These are phyloP conservation scores for Bufo gargarizans DNA, from an alignment of 2,113 vertebrate genomes.

Conservation along the genomic window DNA sequence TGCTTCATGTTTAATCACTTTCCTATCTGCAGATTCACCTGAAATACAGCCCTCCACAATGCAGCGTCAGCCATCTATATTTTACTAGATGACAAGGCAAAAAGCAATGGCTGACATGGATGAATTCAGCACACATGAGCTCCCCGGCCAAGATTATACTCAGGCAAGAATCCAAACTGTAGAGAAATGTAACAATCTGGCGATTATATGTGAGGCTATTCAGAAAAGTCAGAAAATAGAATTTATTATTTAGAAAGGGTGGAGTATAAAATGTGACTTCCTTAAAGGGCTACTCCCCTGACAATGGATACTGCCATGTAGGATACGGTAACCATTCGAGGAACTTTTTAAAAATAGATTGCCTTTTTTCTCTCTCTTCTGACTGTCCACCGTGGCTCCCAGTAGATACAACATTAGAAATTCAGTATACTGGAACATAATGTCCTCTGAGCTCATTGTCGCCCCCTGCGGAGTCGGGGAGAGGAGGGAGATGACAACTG, in stretches of 20 bases:
- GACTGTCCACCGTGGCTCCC: not conserved
- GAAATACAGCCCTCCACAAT: not conserved
- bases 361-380: not conserved
- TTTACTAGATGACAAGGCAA: not conserved
- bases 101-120: constrained; percentile 10
- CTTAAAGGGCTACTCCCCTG: not conserved
- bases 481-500: too few species aligned
- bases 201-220: constrained; percentile 31
- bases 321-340: not conserved
- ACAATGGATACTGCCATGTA: not conserved
- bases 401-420: not conserved
- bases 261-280: not conserved
- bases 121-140: not conserved
- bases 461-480: too few species aligned
- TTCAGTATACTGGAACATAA: not conserved
- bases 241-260: constrained; percentile 23
- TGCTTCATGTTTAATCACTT: not conserved
- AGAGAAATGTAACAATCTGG: constrained; percentile 28
- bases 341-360: not conserved
- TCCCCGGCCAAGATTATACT: constrained; percentile 1
- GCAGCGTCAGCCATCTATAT: not conserved
- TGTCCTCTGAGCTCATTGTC: not conserved
- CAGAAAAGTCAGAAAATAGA: constrained; percentile 16
- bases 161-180: constrained; percentile 27
- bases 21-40: not conserved